Conservation (phyloP, 35 echinoderm and acorn worm genomes). For the Ophioderma brevispina region DNA sequence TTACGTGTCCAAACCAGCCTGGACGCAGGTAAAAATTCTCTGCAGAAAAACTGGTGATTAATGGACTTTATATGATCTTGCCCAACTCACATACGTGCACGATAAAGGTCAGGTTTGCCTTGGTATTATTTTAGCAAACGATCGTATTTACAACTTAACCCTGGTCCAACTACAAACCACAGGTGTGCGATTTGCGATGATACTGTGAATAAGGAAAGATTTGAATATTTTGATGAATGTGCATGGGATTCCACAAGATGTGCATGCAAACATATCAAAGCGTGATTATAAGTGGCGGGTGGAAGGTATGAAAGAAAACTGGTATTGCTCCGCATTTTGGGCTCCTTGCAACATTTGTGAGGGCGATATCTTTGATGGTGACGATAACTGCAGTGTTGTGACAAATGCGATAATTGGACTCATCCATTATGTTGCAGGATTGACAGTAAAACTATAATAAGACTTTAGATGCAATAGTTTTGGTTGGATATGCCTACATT, state of each 20-base stretch:
- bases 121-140: not conserved
- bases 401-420: not conserved
- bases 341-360: not conserved
- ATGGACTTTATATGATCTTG: not conserved
- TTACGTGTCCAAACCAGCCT: not conserved
- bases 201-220: not conserved
- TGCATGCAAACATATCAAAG: not conserved
- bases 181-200: not conserved
- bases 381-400: not conserved
- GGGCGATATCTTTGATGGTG: not conserved
- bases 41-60: not conserved
- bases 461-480: not conserved
- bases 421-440: not conserved
- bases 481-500: not conserved
- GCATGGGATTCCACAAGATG: not conserved
- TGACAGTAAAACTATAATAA: not conserved
- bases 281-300: not conserved
- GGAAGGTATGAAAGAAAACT: not conserved
- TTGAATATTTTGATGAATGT: not conserved
- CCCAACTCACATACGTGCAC: too few species aligned
- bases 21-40: not conserved
- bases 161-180: not conserved
- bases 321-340: not conserved
- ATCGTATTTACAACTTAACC: not conserved
- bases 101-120: not conserved